A percentile compares a stretch with the other conserved stretches of the same genome.
phyloP scores from a whole-genome alignment of 2,113 vertebrate genomes.

The Ceratotherium simum region DNA sequence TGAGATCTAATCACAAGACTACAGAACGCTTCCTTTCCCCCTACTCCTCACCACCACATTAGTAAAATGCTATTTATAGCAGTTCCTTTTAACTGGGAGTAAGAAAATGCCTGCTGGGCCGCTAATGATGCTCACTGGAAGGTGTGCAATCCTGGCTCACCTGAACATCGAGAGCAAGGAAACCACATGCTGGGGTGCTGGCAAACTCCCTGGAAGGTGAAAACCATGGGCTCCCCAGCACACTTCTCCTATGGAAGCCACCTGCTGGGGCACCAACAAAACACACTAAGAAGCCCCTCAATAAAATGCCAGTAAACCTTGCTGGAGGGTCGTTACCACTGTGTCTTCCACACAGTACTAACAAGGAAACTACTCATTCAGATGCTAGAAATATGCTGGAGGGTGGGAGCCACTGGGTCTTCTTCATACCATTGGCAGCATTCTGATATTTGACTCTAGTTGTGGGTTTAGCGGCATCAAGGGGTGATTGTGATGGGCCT shows the following conservation, averaged over 20 bases:
- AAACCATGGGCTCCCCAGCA: not conserved
- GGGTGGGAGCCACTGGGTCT: too few species aligned
- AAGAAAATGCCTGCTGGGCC: not conserved
- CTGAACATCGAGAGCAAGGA: not conserved
- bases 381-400: not conserved
- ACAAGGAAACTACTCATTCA: not conserved
- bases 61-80: not conserved
- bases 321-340: not conserved
- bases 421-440: not conserved
- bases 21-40: not conserved
- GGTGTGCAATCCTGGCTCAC: not conserved
- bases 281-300: not conserved
- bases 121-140: not conserved
- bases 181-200: accelerated
- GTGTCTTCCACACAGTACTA: not conserved
- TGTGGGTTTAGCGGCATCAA: not conserved
- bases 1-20: not conserved
- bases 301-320: not conserved
- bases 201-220: not conserved
- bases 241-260: not conserved
- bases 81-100: not conserved
- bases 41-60: not conserved
- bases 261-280: not conserved
- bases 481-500: not conserved
- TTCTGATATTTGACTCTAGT: not conserved